A percentile compares a stretch with the other conserved stretches of the same genome.
These are phyloP conservation scores for Vireo griseus DNA, from an alignment of 2,797 vertebrate genomes.

Conservation along the genomic window DNA sequence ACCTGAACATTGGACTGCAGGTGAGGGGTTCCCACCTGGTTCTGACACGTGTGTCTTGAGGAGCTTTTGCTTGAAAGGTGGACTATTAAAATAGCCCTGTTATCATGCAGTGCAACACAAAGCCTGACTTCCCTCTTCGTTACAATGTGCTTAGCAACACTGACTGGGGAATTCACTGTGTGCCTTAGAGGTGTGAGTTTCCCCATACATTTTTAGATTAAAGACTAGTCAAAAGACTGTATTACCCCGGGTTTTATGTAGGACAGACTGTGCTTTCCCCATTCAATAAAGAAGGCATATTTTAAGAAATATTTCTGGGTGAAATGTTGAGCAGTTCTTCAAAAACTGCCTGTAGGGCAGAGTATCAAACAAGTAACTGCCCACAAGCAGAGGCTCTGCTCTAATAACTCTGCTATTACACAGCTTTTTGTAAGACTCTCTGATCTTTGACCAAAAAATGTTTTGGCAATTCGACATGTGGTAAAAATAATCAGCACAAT, in stretches of 20 bases:
- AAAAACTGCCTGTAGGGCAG: background rate
- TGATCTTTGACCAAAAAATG: background rate
- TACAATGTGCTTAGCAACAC: background rate
- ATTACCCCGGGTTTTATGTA: background rate
- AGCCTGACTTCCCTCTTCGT: background rate
- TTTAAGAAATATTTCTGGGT: background rate
- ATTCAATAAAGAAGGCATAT: background rate
- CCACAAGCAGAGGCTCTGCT: background rate
- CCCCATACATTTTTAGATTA: background rate
- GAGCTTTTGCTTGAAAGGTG: background rate
- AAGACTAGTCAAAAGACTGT: background rate
- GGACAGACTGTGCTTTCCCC: background rate
- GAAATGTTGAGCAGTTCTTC: background rate
- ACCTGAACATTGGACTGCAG: slow-evolving; percentile 97
- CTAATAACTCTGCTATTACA: background rate
- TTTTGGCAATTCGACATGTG: background rate
- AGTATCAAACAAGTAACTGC: background rate
- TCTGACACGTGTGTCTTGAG: background rate
- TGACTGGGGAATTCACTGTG: background rate
- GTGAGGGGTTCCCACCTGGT: slow-evolving; percentile 65
- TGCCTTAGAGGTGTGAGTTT: background rate
- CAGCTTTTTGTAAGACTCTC: background rate
- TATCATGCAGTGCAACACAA: accelerated
- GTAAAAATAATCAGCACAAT: background rate
- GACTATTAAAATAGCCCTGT: background rate